Evolutionary conservation across 1,140 invertebrate genomes (phyloP), one percentile per base, ranked within the genome.

Genomic region (Drosophila pallidifrons): DNA sequence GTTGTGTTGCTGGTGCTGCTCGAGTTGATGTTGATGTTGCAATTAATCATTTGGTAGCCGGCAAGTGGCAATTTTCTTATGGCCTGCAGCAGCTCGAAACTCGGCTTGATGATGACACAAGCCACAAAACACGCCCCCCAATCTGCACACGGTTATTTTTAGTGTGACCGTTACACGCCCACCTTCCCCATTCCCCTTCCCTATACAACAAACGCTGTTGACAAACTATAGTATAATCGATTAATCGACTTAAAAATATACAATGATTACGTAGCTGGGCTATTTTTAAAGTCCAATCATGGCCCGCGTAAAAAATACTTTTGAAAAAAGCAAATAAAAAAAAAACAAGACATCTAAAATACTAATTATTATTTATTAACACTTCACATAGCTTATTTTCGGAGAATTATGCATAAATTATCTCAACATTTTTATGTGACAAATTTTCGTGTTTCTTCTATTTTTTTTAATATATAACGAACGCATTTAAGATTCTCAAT

Each of bases 301-400:
- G 59, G 20, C 30, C 43, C 46, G 69, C 35, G 54, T 63, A 66
- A 43, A 60, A 76, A 72, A 8, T 32, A 73, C 67, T 82, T 52
- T 70, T 25, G 20, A 25, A 81, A 81, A 66, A 65, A 82, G 69
- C 64, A 57, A 45, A 55, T 11, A 67, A 67, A n/a, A 61, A 15
- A 59, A 20, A 43, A 20, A 57, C 28, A 32, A 8, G 41, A 52
- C 45, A 71, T 25, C 3, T 25, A 3, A 60, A 66, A 69, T 79
- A 71, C 87, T 91, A 77, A 86, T 79, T 91, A 91, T 80, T 75
- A 87, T 91, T 91, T 91, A 90, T 90, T 77, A 38, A 38, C 63
- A 66, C 60, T 81, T 60, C 66, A 1, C 61, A 51, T 51, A 59
- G 68, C 58, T 55, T 57, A 52, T 49, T 20, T 28, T 49, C 8